Conservation (phyloP, 2,113 vertebrate species). For the Tupaia tana region DNA sequence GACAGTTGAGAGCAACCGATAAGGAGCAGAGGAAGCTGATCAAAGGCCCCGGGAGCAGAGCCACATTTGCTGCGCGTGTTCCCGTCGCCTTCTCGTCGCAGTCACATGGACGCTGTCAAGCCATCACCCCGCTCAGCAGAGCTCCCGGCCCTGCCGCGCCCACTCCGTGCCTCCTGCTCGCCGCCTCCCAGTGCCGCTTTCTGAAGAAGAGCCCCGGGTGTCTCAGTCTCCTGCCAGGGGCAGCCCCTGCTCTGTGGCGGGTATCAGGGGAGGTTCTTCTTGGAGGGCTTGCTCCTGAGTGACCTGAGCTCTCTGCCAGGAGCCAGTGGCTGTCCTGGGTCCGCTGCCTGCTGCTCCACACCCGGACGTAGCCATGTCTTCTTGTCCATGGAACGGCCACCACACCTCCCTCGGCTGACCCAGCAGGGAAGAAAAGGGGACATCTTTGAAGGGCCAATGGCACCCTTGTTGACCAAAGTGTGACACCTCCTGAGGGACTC, state of each 20-base stretch:
- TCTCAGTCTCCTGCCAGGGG: neutral
- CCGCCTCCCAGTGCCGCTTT: neutral
- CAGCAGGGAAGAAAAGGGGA: neutral
- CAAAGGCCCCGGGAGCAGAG: neutral
- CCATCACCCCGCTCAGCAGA: rapidly evolving
- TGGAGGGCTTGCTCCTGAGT: rapidly evolving
- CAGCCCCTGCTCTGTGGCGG: neutral
- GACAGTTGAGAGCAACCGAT: rapidly evolving
- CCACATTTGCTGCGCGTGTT: neutral
- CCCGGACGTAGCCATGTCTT: rapidly evolving
- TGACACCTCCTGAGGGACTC: neutral
- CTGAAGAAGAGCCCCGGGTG: neutral
- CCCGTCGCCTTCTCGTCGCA: rapidly evolving
- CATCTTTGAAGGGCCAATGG: neutral
- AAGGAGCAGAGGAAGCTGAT: neutral
- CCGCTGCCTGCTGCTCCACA: too few relatives aligned
- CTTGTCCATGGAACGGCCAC: neutral
- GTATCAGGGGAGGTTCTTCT: neutral
- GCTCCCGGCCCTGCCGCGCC: neutral
- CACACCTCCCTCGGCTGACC: neutral
- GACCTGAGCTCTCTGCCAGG: too few relatives aligned
- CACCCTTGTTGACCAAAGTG: rapidly evolving
- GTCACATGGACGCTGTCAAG: neutral
- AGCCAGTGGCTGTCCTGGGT: neutral
- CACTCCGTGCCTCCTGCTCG: neutral